Base-by-base conservation (phyloP, 1,140 invertebrate genomes). In the Atopsyche davidsoni region DNA sequence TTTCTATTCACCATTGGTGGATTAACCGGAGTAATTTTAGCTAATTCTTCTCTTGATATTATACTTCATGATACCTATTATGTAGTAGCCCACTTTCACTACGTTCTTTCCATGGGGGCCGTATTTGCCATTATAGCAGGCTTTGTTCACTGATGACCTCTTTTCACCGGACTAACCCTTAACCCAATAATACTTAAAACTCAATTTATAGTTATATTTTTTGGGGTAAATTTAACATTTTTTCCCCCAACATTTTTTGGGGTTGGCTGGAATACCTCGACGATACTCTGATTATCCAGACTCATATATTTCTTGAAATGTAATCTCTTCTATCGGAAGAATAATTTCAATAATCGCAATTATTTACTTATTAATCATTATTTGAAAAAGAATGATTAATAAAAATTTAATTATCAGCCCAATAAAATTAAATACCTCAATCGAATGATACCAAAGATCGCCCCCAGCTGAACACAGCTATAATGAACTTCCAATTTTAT, bases 161-260 rank as follows among this genome's bases (percentile, higher is more conserved):
- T 83, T 72, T 73, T 86, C 65, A 76, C 71, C 46, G 80, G 81
- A 39, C 47, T 78, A 53, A 62, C 53, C 28, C 34, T 83, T 68
- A 78, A 83, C 65, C 46, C 11, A 62, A 34, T 68, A 65, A 55
- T 64, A 62, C 66, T 77, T 69, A 77, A 78, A 75, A 75, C 75
- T 71, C 76, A 78, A 70, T 79, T 80, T 69, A 59, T 69, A 49
- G 60, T 58, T 46, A 81, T 79, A 74, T 84, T 83, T 75, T 59
- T 81, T 55, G 78, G 81, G 47, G 78, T 84, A 57, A 85, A 86
- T 75, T 56, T 85, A 73, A 85, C 82, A 13, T 86, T 86, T 68
- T 85, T 86, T 28, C n/a, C 82, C 82, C 16, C 79, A 85, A 73
- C 81, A 86, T 75, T 87, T 85, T 65, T 72, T 85, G 76, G 83